Evolutionary conservation across 1,140 invertebrate species (phyloP).

Genomic region (Ridgeia piscesae): DNA sequence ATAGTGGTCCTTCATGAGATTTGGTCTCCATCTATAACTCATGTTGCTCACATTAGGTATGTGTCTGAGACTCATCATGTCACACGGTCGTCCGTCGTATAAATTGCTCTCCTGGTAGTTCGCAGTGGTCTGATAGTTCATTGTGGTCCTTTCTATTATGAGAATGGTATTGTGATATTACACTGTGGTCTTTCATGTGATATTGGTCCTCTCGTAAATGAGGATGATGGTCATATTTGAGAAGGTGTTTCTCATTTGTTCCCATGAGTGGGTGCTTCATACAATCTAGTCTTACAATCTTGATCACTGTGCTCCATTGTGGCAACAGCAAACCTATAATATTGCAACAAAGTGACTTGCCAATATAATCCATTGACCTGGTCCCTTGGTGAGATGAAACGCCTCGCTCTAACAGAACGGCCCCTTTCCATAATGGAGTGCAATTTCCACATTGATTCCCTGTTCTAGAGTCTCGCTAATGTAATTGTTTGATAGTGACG

Average conservation of each 20-base stretch:
- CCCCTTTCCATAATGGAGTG: neutral
- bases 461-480: neutral
- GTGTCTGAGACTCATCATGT: too few relatives aligned
- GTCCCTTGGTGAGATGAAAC: neutral
- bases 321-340: neutral
- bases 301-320: neutral
- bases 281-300: neutral
- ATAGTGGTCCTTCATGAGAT: too few relatives aligned
- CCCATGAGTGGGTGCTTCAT: neutral
- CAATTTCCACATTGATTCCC: neutral
- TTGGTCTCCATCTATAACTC: too few relatives aligned
- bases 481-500: neutral
- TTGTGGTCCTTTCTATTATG: too few relatives aligned
- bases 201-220: too few relatives aligned
- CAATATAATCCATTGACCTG: neutral
- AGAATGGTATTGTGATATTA: too few relatives aligned
- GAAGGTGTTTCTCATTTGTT: neutral
- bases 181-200: too few relatives aligned
- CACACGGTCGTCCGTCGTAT: too few relatives aligned
- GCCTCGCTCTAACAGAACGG: neutral
- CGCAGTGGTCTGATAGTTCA: too few relatives aligned
- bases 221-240: neutral
- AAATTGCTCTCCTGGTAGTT: too few relatives aligned
- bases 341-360: neutral
- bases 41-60: too few relatives aligned